A percentile compares a stretch with the other conserved stretches of the same genome.
Evolutionary conservation across 2,797 vertebrate genomes (phyloP).

Genomic region (Cynopterus sphinx): DNA sequence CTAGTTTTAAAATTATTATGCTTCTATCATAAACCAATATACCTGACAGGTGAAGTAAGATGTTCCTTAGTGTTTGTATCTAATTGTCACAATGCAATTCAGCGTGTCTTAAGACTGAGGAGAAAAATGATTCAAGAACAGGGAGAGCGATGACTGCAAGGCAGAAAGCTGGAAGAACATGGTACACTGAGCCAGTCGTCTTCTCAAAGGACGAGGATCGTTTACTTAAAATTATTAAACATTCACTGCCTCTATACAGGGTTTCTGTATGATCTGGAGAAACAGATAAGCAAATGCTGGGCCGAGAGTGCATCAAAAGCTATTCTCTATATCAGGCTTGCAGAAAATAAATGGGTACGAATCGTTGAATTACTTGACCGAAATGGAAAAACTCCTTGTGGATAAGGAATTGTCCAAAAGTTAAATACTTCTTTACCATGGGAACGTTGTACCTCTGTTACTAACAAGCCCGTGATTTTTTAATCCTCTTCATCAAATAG

Average conservation of each 20-base stretch:
- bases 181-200: neutral
- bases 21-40: neutral
- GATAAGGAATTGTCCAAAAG: neutral
- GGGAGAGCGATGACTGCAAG: neutral
- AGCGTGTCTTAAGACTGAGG: rapidly evolving
- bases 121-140: neutral
- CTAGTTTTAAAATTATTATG: neutral
- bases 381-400: neutral
- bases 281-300: neutral
- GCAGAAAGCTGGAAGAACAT: neutral
- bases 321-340: neutral
- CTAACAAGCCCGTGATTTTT: neutral
- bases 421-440: neutral
- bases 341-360: neutral
- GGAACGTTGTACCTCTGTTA: neutral
- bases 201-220: neutral
- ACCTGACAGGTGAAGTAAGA: rapidly evolving
- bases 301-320: rapidly evolving
- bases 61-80: no score
- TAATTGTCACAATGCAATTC: neutral
- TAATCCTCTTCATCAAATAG: neutral
- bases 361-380: neutral
- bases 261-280: neutral
- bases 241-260: neutral
- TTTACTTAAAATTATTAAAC: neutral